A percentile compares a stretch with the other conserved stretches of the same genome.
Conservation (phyloP, 2,888 invertebrate species). For the Tachina lurida region DNA sequence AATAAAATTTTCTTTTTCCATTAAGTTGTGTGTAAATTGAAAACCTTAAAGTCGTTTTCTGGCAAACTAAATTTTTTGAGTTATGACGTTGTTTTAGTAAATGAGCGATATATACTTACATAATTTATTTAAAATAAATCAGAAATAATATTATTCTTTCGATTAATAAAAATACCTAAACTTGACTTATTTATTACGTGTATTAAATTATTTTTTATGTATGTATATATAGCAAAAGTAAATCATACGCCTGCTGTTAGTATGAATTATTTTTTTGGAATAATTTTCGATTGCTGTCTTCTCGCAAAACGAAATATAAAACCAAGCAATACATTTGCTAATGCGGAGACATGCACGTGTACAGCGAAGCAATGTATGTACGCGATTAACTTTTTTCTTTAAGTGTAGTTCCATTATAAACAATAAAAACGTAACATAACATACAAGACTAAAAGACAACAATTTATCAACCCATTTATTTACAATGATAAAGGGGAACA, state of each 20-base stretch:
- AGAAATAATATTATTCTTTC: too few relatives aligned
- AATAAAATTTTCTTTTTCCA: too few relatives aligned
- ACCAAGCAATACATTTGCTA: neutral
- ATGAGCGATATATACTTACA: too few relatives aligned
- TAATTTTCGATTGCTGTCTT: neutral
- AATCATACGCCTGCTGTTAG: neutral
- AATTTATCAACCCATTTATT: slow-evolving; percentile 60
- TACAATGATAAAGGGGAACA: neutral
- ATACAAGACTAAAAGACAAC: slow-evolving; percentile 43
- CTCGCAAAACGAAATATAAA: neutral
- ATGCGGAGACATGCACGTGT: neutral
- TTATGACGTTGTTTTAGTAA: too few relatives aligned
- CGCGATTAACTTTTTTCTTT: neutral
- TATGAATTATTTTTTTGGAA: neutral
- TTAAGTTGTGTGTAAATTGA: too few relatives aligned
- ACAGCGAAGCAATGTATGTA: too few relatives aligned
- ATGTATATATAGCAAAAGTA: neutral
- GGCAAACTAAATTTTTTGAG: too few relatives aligned
- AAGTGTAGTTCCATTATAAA: slow-evolving; percentile 19
- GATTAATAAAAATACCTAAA: too few relatives aligned
- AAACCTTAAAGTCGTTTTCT: too few relatives aligned
- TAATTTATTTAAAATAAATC: too few relatives aligned
- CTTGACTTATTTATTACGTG: too few relatives aligned
- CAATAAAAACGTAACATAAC: slow-evolving; percentile 25
- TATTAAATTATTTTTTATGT: too few relatives aligned